Percentiles rank a stretch among this genome's conserved stretches.
Conservation (phyloP, 2,888 invertebrate species). For the Perdita meconis region DNA sequence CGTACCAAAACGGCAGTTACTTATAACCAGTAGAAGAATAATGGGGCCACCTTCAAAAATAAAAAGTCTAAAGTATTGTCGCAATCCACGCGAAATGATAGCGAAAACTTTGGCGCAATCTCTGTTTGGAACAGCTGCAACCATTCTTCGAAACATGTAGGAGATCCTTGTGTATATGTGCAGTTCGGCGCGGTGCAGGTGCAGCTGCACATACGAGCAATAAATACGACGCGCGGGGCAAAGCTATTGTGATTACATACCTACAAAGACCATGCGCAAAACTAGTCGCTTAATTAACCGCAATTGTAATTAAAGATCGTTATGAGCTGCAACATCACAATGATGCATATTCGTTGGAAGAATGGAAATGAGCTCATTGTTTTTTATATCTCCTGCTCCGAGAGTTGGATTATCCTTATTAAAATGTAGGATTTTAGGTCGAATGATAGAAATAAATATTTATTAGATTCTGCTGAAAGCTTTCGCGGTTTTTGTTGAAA, state of each 20-base stretch:
- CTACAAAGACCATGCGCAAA: slow-evolving; percentile 14
- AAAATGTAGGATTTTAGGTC: background rate
- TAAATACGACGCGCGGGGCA: slow-evolving; percentile 18
- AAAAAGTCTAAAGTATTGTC: background rate
- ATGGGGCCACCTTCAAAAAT: background rate
- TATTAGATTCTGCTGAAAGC: no score
- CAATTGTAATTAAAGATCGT: slow-evolving; percentile 19
- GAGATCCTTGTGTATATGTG: background rate
- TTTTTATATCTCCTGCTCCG: background rate
- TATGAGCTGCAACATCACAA: background rate
- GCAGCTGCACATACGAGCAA: slow-evolving; percentile 18
- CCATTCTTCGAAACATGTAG: slow-evolving; percentile 8
- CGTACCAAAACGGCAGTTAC: background rate
- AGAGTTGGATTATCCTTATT: no score
- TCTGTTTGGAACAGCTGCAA: slow-evolving; percentile 8
- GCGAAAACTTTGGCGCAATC: slow-evolving; percentile 13
- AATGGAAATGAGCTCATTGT: slow-evolving; percentile 9
- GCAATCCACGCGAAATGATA: slow-evolving; percentile 3
- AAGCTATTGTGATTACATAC: slow-evolving; percentile 20
- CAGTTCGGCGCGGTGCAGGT: slow-evolving; percentile 24
- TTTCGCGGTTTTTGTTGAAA: no score
- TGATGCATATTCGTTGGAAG: background rate
- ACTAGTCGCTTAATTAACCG: slow-evolving; percentile 23
- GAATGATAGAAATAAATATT: no score
- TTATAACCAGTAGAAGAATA: background rate